phyloP scores from a whole-genome alignment of 2,113 vertebrate genomes.

The Poeciliopsis turrubarensis region DNA sequence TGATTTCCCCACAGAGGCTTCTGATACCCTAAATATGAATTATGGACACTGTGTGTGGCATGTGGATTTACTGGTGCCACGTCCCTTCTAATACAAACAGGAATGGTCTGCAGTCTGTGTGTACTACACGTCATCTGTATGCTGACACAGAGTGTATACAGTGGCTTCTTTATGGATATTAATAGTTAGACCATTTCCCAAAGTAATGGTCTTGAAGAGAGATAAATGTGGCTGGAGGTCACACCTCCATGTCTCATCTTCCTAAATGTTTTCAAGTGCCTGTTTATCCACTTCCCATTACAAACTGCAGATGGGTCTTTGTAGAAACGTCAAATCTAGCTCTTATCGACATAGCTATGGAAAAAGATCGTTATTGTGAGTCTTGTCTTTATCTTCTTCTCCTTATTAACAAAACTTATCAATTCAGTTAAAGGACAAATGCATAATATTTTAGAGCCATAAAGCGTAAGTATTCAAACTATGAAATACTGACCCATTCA shows the following conservation, averaged over 20 bases:
- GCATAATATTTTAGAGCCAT: too few relatives aligned
- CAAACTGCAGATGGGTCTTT: not conserved
- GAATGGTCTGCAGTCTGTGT: constrained; percentile 61
- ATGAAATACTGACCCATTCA: too few relatives aligned
- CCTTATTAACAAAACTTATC: constrained; percentile 18
- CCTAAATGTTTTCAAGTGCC: constrained; percentile 19
- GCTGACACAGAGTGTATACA: constrained; percentile 52
- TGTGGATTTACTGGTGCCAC: constrained; percentile 60
- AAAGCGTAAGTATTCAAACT: too few relatives aligned
- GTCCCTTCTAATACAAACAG: constrained; percentile 54
- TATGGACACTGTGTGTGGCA: constrained; percentile 26
- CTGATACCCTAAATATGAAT: constrained; percentile 20
- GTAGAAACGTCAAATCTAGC: constrained; percentile 18
- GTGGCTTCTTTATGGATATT: constrained; percentile 23
- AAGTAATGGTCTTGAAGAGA: constrained; percentile 45
- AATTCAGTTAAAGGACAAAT: constrained; percentile 8
- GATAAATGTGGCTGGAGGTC: constrained; percentile 25
- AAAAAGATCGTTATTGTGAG: constrained; percentile 13
- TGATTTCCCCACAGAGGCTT: constrained; percentile 37
- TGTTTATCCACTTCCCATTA: not conserved
- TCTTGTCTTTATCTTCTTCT: constrained; percentile 21
- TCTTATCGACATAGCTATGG: constrained; percentile 44
- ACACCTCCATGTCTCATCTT: constrained; percentile 14
- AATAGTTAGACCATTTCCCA: constrained; percentile 41
- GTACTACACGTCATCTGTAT: constrained; percentile 45